These are phyloP conservation scores for Tapirus terrestris DNA, from an alignment of 2,113 vertebrate species.

Conservation along the genomic window DNA sequence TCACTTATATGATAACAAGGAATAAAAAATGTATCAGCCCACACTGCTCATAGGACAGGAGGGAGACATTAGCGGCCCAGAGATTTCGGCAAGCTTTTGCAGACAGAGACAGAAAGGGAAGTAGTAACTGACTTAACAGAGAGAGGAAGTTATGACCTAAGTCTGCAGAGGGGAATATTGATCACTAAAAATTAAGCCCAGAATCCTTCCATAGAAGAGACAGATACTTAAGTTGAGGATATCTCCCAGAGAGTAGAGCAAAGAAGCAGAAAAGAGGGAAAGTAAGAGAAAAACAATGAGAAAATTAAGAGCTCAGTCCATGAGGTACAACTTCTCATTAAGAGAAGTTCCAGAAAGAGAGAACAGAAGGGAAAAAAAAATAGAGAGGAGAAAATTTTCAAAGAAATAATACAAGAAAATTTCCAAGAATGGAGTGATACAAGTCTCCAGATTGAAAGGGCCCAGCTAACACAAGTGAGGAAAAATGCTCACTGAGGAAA, in stretches of 20 bases:
- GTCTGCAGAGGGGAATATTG: background rate
- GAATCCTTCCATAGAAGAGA: background rate
- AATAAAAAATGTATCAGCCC: background rate
- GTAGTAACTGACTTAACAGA: background rate
- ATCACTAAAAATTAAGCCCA: background rate
- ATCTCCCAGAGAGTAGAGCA: background rate
- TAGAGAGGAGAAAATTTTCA: too few species aligned
- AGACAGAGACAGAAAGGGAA: background rate
- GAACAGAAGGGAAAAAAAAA: background rate
- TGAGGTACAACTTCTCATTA: background rate
- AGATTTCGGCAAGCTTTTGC: background rate
- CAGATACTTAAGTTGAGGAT: background rate
- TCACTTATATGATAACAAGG: background rate
- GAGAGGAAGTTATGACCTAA: background rate
- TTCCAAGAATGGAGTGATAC: too few species aligned
- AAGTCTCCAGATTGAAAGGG: too few species aligned
- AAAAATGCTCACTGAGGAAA: too few species aligned
- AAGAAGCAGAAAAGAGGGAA: background rate
- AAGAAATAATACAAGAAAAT: too few species aligned
- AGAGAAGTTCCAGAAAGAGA: background rate
- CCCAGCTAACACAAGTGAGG: too few species aligned
- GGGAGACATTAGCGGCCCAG: background rate
- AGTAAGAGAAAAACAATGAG: background rate
- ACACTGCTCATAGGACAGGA: background rate
- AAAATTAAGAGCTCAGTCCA: background rate